A percentile compares a stretch with the other conserved stretches of the same genome.
These are phyloP conservation scores for Benthosema pterotum DNA, from an alignment of 2,797 vertebrate genomes.

Conservation along the genomic window DNA sequence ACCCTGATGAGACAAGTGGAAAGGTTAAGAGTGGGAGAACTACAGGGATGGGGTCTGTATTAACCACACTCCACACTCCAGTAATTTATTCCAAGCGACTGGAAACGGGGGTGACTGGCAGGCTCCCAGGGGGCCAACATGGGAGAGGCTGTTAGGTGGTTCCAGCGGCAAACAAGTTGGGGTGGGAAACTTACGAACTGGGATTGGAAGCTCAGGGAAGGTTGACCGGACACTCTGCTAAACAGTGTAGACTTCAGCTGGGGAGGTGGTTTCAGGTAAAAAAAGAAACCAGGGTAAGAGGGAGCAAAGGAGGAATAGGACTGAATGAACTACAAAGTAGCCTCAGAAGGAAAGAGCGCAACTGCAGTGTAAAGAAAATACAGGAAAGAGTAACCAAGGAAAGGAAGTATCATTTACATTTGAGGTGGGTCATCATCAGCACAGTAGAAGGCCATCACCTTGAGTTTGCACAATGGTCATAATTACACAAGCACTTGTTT, in stretches of 20 bases:
- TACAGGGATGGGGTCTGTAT: neutral
- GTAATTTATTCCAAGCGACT: neutral
- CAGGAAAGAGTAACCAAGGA: neutral
- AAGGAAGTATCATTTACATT: neutral
- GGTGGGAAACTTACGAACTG: slow-evolving; percentile 80
- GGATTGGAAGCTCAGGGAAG: slow-evolving; percentile 69
- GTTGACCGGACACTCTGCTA: slow-evolving; percentile 67
- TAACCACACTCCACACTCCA: slow-evolving; percentile 20
- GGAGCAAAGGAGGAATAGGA: slow-evolving; percentile 26
- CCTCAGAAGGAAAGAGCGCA: slow-evolving; percentile 6
- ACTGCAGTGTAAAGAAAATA: neutral
- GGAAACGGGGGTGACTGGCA: slow-evolving; percentile 14
- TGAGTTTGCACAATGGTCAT: too few relatives aligned
- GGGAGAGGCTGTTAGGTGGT: neutral
- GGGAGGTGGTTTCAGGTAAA: slow-evolving; percentile 21
- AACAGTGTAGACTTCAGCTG: slow-evolving; percentile 85
- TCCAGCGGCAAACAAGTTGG: slow-evolving; percentile 39
- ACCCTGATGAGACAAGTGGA: neutral
- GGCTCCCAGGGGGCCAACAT: slow-evolving; percentile 3
- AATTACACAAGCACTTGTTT: too few relatives aligned
- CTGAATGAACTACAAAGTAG: slow-evolving; percentile 25
- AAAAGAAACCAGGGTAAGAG: neutral
- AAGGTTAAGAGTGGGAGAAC: slow-evolving; percentile 1
- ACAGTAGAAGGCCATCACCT: too few relatives aligned
- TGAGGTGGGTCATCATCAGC: too few relatives aligned